Conservation (phyloP, 2,797 vertebrate genomes). For the Pseudochirops corinnae region DNA sequence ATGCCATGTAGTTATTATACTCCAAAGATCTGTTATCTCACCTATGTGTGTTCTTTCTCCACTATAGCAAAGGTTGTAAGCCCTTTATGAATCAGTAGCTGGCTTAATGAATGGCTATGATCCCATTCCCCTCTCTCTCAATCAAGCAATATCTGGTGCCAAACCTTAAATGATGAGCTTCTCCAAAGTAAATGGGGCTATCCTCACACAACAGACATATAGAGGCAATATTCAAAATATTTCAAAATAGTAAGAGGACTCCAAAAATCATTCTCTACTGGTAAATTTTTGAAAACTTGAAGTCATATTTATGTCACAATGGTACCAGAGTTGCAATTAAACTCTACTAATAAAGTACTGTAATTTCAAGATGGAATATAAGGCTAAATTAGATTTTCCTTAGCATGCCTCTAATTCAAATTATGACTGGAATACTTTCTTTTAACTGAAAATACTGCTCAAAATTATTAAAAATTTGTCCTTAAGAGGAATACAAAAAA, state of each 20-base stretch:
- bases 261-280: background rate
- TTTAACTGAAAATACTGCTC: conserved; percentile 38
- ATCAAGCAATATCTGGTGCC: background rate
- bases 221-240: background rate
- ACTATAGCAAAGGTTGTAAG: background rate
- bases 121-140: background rate
- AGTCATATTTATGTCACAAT: background rate
- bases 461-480: conserved; percentile 44
- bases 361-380: background rate
- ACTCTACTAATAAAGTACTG: background rate
- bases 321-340: background rate
- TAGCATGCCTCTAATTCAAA: conserved; percentile 40
- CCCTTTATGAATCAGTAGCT: background rate
- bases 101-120: background rate
- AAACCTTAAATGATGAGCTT: background rate
- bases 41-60: background rate
- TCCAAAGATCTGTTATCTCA: background rate
- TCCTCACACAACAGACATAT: background rate
- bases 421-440: conserved; percentile 34
- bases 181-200: background rate
- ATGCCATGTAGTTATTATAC: background rate
- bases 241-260: background rate
- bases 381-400: conserved; percentile 6
- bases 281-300: background rate
- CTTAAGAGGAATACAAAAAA: conserved; percentile 42